These are phyloP conservation scores for Carettochelys insculpta DNA, from an alignment of 2,113 vertebrate genomes.

Conservation along the genomic window DNA sequence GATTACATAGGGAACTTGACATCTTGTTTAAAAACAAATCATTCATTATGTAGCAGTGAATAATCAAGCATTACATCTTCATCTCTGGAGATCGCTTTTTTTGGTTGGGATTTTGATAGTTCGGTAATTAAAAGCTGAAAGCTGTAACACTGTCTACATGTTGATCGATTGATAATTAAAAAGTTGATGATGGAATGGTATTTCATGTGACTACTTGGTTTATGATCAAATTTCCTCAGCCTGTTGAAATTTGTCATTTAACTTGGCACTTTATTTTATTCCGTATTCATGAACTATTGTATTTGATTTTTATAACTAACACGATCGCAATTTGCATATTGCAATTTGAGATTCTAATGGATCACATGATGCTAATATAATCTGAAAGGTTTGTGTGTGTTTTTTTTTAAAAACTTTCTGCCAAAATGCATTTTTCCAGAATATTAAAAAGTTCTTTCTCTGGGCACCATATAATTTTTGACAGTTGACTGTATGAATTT, in stretches of 20 bases:
- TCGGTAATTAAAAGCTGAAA: conserved; percentile 75
- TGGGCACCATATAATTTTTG: background rate
- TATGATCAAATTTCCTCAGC: conserved; percentile 58
- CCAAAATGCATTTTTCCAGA: background rate
- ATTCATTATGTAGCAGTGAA: conserved; percentile 77
- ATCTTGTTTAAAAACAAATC: conserved; percentile 79
- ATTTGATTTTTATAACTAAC: conserved; percentile 55
- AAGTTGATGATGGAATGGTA: conserved; percentile 74
- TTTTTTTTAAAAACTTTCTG: background rate
- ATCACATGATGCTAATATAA: conserved; percentile 45
- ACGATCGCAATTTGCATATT: conserved; percentile 64
- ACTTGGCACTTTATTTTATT: conserved; percentile 36
- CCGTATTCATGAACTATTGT: conserved; percentile 53
- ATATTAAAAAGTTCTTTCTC: conserved; percentile 24
- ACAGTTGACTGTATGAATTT: background rate
- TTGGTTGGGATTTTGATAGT: conserved; percentile 79
- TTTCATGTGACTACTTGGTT: conserved; percentile 62
- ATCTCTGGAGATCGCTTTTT: conserved; percentile 77
- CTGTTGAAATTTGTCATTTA: conserved; percentile 66
- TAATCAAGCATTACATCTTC: conserved; percentile 77
- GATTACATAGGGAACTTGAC: conserved; percentile 74
- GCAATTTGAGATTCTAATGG: conserved; percentile 62
- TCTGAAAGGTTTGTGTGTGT: conserved; percentile 44
- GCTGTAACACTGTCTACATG: conserved; percentile 70
- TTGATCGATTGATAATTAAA: conserved; percentile 71